Evolutionary conservation across 2,888 invertebrate species (phyloP).

Genomic region (Macropis europaea): DNA sequence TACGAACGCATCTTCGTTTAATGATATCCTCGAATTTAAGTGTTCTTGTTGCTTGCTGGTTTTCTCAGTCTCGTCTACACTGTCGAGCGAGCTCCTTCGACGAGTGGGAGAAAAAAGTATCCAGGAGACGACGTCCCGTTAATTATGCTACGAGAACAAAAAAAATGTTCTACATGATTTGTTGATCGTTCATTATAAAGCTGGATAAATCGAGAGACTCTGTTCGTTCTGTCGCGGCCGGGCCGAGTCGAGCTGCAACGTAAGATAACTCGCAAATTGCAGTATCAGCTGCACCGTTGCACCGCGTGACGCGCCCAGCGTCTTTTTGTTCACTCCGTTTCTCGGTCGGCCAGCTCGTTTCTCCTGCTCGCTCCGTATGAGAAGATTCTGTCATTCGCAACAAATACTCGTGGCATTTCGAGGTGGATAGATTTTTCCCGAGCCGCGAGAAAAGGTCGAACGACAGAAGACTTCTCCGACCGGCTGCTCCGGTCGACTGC

Average conservation of each 20-base stretch:
- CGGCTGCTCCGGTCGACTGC: not conserved
- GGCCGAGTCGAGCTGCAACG: no score
- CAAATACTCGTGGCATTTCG: slow-evolving; percentile 64
- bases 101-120: no score
- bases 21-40: not conserved
- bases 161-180: no score
- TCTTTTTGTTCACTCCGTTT: not conserved
- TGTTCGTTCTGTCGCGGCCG: no score
- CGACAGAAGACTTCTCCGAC: slow-evolving; percentile 42
- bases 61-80: no score
- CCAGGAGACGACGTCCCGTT: no score
- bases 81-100: no score
- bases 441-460: slow-evolving; percentile 56
- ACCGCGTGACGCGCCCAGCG: not conserved
- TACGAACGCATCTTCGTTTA: not conserved
- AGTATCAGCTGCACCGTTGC: slow-evolving; percentile 16
- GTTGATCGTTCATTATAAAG: no score
- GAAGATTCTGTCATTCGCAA: slow-evolving; percentile 65
- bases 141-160: no score
- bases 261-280: slow-evolving; percentile 1
- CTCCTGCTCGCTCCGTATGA: slow-evolving; percentile 29
- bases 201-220: no score
- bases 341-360: not conserved
- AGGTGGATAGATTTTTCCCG: slow-evolving; percentile 55
- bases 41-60: no score